These are phyloP conservation scores for Dascyllus trimaculatus DNA, from an alignment of 2,113 vertebrate species.

Conservation along the genomic window DNA sequence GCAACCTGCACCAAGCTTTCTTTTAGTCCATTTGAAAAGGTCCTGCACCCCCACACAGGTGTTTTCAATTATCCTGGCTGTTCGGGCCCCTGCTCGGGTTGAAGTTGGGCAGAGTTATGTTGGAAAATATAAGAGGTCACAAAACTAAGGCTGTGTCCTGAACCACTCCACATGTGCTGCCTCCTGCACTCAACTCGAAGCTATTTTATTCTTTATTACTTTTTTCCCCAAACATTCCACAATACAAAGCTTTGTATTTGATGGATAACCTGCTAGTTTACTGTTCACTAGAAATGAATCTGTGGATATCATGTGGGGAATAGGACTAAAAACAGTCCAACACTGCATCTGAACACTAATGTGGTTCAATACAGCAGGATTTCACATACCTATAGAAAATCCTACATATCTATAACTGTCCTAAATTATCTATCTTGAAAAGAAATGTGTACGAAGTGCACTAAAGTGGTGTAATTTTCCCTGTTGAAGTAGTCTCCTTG, in stretches of 20 bases:
- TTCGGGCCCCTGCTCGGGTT: constrained; percentile 23
- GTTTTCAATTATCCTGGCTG: constrained; percentile 42
- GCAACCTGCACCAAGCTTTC: background rate
- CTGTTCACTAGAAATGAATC: no score
- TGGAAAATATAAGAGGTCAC: constrained; percentile 32
- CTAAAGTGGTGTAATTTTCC: no score
- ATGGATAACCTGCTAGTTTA: no score
- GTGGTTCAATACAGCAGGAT: no score
- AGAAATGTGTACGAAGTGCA: no score
- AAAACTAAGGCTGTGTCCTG: background rate
- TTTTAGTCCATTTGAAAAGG: background rate
- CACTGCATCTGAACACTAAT: no score
- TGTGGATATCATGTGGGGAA: no score
- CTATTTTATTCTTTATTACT: background rate
- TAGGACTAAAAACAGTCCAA: no score
- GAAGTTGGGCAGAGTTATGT: constrained; percentile 1
- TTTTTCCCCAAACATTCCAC: background rate
- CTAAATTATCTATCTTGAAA: no score
- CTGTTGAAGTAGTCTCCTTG: no score
- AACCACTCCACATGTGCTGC: background rate
- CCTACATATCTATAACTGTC: no score
- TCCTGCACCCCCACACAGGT: constrained; percentile 32
- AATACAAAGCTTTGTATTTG: background rate
- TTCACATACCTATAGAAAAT: no score
- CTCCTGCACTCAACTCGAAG: background rate